Conservation (phyloP, 1,140 invertebrate genomes). For the Eumeta japonica region DNA sequence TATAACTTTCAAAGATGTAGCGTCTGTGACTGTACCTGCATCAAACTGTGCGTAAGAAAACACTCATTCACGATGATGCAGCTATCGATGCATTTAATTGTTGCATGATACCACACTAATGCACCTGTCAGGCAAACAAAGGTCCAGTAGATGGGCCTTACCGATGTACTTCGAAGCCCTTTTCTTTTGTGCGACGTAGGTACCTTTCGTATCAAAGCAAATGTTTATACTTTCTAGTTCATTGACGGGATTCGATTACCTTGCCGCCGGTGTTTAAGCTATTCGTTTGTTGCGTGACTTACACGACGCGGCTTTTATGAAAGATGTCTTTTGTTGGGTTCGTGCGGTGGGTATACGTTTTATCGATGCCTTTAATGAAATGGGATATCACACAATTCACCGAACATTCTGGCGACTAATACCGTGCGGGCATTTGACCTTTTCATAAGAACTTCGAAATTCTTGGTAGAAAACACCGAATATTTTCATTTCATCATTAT, state of each 20-base stretch:
- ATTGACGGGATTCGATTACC: conserved; percentile 13
- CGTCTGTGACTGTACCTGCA: no score
- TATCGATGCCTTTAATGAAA: conserved; percentile 3
- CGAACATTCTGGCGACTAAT: no score
- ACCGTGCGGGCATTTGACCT: no score
- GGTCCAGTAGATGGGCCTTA: conserved; percentile 36
- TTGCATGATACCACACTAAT: conserved; percentile 50
- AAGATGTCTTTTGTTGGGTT: no score
- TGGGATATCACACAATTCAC: no score
- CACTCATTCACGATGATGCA: conserved; percentile 36
- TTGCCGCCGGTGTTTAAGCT: conserved; percentile 19
- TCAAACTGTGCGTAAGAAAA: no score
- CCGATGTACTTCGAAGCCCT: conserved; percentile 39
- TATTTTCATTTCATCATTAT: no score
- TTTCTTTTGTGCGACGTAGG: conserved; percentile 20
- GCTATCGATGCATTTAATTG: conserved; percentile 50
- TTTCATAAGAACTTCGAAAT: no score
- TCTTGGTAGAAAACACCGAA: no score
- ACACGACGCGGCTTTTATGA: no score
- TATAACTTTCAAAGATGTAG: no score
- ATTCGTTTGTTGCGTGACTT: conserved; percentile 46
- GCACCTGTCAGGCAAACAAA: conserved; percentile 54
- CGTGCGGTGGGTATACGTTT: conserved; percentile 9
- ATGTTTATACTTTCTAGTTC: conserved; percentile 47
- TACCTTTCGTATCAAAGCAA: conserved; percentile 33